These are phyloP conservation scores for Tympanuchus pallidicinctus DNA, from an alignment of 2,113 vertebrate genomes.

Conservation along the genomic window DNA sequence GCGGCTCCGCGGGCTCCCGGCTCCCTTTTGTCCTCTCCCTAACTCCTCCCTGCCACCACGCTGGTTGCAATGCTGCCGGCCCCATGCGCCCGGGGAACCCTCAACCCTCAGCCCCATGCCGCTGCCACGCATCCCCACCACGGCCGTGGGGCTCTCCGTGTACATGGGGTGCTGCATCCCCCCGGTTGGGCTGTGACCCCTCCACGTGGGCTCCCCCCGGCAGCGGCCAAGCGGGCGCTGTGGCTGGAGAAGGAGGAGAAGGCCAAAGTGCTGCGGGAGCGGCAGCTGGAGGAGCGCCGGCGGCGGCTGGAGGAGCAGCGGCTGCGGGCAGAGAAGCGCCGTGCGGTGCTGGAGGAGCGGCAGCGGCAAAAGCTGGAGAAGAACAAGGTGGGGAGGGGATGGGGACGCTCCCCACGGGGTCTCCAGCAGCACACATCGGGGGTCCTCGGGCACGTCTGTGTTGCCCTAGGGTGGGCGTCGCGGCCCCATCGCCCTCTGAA, in stretches of 20 bases:
- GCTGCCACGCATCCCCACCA: accelerated
- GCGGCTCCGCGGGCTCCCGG: slow-evolving; percentile 26
- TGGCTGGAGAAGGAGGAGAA: slow-evolving; percentile 98
- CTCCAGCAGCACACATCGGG: background rate
- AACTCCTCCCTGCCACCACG: slow-evolving; percentile 10
- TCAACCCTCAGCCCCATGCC: accelerated
- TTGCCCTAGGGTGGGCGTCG: background rate
- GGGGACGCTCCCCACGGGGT: background rate
- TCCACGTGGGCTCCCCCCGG: background rate
- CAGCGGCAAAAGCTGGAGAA: slow-evolving; percentile 95
- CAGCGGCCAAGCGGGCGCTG: slow-evolving; percentile 91
- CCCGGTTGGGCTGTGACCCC: background rate
- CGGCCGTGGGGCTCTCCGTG: accelerated
- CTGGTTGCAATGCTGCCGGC: background rate
- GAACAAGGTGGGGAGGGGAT: slow-evolving; percentile 86
- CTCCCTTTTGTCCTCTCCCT: slow-evolving; percentile 60
- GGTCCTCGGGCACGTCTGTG: background rate
- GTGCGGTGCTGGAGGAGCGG: slow-evolving; percentile 88
- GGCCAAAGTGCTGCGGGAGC: slow-evolving; percentile 88
- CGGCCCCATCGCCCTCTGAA: background rate
- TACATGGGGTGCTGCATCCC: background rate
- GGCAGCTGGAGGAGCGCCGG: slow-evolving; percentile 92
- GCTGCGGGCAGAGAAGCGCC: slow-evolving; percentile 88
- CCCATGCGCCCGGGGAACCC: background rate
- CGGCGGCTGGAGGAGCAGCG: slow-evolving; percentile 91